Evolutionary conservation across 2,113 vertebrate species (phyloP), one percentile per base, ranked within the genome.

Genomic region (Erpornis zantholeuca): DNA sequence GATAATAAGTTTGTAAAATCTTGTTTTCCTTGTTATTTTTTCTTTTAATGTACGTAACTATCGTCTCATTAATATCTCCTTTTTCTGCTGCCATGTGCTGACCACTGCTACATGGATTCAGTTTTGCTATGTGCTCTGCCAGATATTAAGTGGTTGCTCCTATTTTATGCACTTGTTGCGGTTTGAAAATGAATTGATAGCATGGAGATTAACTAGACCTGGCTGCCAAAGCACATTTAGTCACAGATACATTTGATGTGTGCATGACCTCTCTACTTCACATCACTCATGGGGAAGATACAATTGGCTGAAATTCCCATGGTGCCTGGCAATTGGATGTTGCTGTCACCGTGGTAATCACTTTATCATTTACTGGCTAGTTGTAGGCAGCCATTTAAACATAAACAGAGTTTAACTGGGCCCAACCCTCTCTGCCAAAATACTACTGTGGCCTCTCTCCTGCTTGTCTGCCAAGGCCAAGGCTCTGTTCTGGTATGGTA

Each of bases 91-190:
- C 23, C 28, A n/a, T 33, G 40, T 38, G 50, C 36, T 84, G 50
- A 49, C 56, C 59, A 28, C 24, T 75, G 35, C 15, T 73, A 31
- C 10, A n/a, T 25, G 28, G 22, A 93, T 75, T 36, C 15, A 60
- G 8, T 60, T 84, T 54, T 81, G 25, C 9, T 56, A 35, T 19
- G 12, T 61, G 14, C 10, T 54, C 25, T 66, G 27, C 53, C 27
- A 70, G 23, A n/a, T 65, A 36, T 78, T 64, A 69, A 70, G 52
- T 21, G 21, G 12, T 52, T 72, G 40, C 33, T 77, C n/a, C 25
- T 73, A 29, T 28, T 53, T 85, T 18, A 33, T 33, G 40, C 6
- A 2, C 35, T 81, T 7, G 1, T 21, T 18, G 4, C 0, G 0
- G 23, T 35, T 65, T 64, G 22, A 72, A 91, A 76, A 33, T 1